Base-by-base conservation (phyloP, 1,140 invertebrate species). In the Dufourea novaeangliae region DNA sequence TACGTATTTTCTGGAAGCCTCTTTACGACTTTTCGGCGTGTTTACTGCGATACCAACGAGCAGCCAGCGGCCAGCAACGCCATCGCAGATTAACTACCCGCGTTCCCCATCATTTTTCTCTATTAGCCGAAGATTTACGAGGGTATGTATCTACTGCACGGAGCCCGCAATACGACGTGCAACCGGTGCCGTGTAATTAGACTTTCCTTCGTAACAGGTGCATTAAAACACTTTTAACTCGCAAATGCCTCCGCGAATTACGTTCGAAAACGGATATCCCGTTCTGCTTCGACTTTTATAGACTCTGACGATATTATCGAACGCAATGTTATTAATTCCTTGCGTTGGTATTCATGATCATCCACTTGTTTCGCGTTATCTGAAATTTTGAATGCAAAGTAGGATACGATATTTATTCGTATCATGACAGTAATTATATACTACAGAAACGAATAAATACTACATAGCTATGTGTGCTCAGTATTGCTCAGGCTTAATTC, bases 1-100 rank as follows among this genome's bases (percentile, higher is more conserved):
- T 54, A 59, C 61, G 56, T 78, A 81, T 81, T 85, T 67, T 59
- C 73, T 46, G 46, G 72, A 81, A 85, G 64, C 79, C 75, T 84
- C 71, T 85, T 85, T 84, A 84, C 67, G 82, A 78, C 82, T 85
- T 80, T 71, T 50, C 67, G 44, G 12, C 32, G 61, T 72, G 82
- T 84, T 84, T 81, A 81, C 41, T 39, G 61, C 56, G 79, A 74
- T 69, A 69, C 54, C 73, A 84, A 84, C 72, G 72, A 57, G 29
- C 64, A 22, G 37, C 67, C 54, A 50, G 41, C 39, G 46, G 59
- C 57, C 73, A 56, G 68, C 52, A 12, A 14, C 72, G 52, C 27
- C 62, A 39, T 37, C 46, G 64, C 50, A 64, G 69, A 84, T 85
- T 85, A 84, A 84, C 74, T 75, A 52, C 66, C 34, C 44, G 78